Evolutionary conservation across 2,113 vertebrate species (phyloP).

Genomic region (Mugil cephalus): DNA sequence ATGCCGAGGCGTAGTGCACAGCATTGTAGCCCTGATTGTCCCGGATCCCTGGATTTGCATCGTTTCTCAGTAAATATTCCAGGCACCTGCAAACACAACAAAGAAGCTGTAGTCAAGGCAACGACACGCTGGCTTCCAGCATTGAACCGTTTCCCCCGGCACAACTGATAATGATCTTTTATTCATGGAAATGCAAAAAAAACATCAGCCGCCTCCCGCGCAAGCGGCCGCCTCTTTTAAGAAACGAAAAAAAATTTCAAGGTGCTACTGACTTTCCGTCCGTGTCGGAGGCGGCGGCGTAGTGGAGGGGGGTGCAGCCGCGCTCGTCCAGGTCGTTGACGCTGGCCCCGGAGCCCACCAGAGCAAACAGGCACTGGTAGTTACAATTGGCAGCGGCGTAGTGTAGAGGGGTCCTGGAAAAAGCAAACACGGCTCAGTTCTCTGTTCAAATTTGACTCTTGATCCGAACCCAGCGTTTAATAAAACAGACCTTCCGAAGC

Average conservation of each 20-base stretch:
- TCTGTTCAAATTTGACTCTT: constrained; percentile 26
- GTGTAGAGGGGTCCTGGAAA: constrained; percentile 94
- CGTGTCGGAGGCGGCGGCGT: constrained; percentile 96
- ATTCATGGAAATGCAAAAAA: constrained; percentile 14
- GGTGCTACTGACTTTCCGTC: constrained; percentile 91
- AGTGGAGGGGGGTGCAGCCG: constrained; percentile 97
- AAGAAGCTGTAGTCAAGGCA: constrained; percentile 35
- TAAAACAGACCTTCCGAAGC: constrained; percentile 93
- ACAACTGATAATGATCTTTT: constrained; percentile 13
- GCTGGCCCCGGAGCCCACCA: constrained; percentile 98
- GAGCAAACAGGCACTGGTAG: constrained; percentile 99
- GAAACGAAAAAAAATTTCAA: neutral
- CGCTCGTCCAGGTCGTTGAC: constrained; percentile 97
- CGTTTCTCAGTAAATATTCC: constrained; percentile 97
- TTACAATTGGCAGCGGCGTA: constrained; percentile 99
- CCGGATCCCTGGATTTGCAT: constrained; percentile 96
- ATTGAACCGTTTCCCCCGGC: neutral
- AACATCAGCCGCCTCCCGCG: constrained; percentile 4
- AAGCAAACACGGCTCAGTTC: constrained; percentile 50
- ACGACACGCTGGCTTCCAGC: neutral
- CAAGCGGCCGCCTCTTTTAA: constrained; percentile 11
- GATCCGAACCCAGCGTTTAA: constrained; percentile 15
- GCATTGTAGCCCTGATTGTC: constrained; percentile 98
- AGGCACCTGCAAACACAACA: constrained; percentile 89
- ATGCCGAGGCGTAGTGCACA: constrained; percentile 93